A percentile compares a stretch with the other conserved stretches of the same genome.
These are phyloP conservation scores for Hycleus cichorii DNA, from an alignment of 1,140 invertebrate genomes.

Conservation along the genomic window DNA sequence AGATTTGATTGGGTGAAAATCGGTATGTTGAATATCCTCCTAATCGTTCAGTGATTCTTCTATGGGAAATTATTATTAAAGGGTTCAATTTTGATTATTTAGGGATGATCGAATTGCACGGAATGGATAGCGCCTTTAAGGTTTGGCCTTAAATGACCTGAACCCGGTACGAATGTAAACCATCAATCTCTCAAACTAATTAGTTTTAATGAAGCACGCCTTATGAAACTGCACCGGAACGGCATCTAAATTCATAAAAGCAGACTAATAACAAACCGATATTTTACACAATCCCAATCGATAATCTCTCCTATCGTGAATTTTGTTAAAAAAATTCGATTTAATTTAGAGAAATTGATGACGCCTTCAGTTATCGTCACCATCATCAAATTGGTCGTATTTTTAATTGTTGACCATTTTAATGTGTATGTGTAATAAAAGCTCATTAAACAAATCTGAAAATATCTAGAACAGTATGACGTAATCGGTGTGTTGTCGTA, in stretches of 20 bases:
- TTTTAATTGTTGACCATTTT: too few relatives aligned
- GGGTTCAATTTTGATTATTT: not conserved
- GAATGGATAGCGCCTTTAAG: conserved; percentile 1
- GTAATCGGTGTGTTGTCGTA: conserved; percentile 15
- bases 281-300: not conserved
- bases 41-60: too few relatives aligned
- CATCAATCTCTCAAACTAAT: conserved; percentile 16
- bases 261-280: conserved; percentile 4
- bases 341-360: too few relatives aligned
- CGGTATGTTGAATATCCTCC: too few relatives aligned
- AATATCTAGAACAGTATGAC: conserved; percentile 18
- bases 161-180: conserved; percentile 9
- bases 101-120: conserved; percentile 7
- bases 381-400: too few relatives aligned
- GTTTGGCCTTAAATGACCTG: conserved; percentile 9
- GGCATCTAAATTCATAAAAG: conserved; percentile 2
- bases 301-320: too few relatives aligned
- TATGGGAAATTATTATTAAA: too few relatives aligned
- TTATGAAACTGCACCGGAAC: conserved; percentile 12
- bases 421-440: not conserved
- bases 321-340: too few relatives aligned
- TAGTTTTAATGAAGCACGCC: conserved; percentile 14
- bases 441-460: conserved; percentile 20
- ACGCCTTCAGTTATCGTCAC: too few relatives aligned
- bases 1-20: not conserved